Evolutionary conservation across 2,113 vertebrate genomes (phyloP), one percentile per base, ranked within the genome.

Genomic region (Nycticorax nycticorax): DNA sequence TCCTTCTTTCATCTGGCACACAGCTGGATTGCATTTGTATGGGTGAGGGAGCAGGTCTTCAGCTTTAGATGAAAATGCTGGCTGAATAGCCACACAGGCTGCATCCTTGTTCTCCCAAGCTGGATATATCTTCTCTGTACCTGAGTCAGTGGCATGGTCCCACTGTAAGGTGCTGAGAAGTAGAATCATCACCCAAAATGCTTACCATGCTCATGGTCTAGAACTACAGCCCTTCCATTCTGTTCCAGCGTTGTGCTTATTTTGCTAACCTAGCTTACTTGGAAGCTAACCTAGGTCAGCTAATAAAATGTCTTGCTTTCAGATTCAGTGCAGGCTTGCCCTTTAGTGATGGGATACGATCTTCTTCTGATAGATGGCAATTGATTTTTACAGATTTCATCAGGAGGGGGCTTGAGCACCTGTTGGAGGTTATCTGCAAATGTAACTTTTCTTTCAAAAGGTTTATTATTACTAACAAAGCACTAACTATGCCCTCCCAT

Each of bases 41-140:
- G 78, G 55, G 41, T 77, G 67, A 67, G 50, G 59, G 45, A 67
- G 50, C 62, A 52, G 39, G 59, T 24, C 63, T 48, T 27, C 52
- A 63, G 56, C 50, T 63, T 22, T 12, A n/a, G 56, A n/a, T 17
- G 26, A 50, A 80, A 37, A 24, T 6, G n/a, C 5, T 55, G 1
- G 0, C 10, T 3, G 33, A 62, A 22, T 1, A 59, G 63, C 50
- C 13, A 1, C 2, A 15, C 55, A 59, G n/a, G 1, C 30, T 16
- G 45, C 32, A 30, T 71, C 50, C 30, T 39, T 64, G 41, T 47
- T n/a, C 32, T 63, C 59, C 32, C 8, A 2, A 7, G 53, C 14
- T 11, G 72, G 18, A 0, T 26, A 0, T 3, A 10, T 26, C 20
- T 76, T 59, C 52, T 48, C 43, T 68, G 0, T 27, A 22, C 11